Base-by-base conservation (phyloP, 1,140 invertebrate genomes). In the Diabrotica virgifera region DNA sequence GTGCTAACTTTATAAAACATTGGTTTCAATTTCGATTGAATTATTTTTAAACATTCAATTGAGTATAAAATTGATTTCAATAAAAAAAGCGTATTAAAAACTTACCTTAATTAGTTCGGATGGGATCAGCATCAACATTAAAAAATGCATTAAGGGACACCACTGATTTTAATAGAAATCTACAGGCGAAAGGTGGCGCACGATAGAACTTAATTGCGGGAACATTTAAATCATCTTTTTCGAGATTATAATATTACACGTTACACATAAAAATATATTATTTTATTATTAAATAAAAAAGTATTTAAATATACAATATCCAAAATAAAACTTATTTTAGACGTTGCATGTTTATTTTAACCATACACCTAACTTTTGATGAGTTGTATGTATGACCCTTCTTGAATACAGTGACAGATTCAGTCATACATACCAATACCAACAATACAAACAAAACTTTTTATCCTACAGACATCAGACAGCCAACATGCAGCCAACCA, bases 161-260 rank as follows among this genome's bases (percentile, higher is more conserved):
- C 60, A 62, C 60, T 62, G 60, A 37, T 38, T 54, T 62, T 38
- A 62, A 62, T 55, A 54, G 11, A 55, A 62, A 62, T 53, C 51
- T 54, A 54, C 60, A 54, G 24, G 51, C 52, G 11, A 14, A 11
- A 62, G 60, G 40, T 46, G 40, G 40, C 40, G 40, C 6, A 46
- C n/a, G 3, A 46, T 46, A 8, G 8, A 10, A 10, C 8, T 10
- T 46, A 46, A 5, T 8, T 46, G 40, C 40, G 40, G 8, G 8
- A 46, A 46, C n/a, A 46, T 46, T 46, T n/a, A 46, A 46, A 46
- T 46, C 8, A 46, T 3, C 40, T 46, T 3, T 46, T 46, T 8
- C n/a, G n/a, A n/a, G 40, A 5, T 46, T 46, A n/a, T 6, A 6
- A 24, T 24, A 24, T 24, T 24, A 24, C 24, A 24, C 24, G 1